phyloP scores from a whole-genome alignment of 2,888 invertebrate species.

The Hydrotaea diabolus region DNA sequence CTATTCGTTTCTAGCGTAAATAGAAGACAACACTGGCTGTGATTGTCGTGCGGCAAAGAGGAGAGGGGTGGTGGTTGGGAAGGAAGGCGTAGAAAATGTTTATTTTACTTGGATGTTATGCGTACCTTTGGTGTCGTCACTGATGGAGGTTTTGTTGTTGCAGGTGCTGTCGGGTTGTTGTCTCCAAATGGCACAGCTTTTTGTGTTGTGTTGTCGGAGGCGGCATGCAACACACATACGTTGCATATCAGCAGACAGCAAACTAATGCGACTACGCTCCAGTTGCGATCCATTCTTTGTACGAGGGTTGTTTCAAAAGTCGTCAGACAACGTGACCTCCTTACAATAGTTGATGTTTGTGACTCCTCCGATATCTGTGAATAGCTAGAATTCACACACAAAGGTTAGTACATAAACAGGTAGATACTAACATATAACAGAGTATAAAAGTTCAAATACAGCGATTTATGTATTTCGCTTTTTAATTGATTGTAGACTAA shows the following conservation, averaged over 20 bases:
- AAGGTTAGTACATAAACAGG: no score
- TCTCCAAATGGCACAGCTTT: slow-evolving; percentile 24
- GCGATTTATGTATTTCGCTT: background rate
- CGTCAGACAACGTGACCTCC: background rate
- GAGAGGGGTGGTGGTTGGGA: no score
- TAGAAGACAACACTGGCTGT: no score
- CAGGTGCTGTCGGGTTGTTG: background rate
- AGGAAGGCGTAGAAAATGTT: no score
- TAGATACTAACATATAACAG: background rate
- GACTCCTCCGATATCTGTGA: background rate
- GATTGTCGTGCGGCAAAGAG: no score
- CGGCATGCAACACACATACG: background rate
- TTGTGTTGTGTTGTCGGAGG: slow-evolving; percentile 2
- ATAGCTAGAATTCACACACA: background rate
- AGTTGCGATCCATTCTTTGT: background rate
- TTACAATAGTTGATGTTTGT: background rate
- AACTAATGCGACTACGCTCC: background rate
- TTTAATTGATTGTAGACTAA: slow-evolving; percentile 16
- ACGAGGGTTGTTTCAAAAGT: background rate
- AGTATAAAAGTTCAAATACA: background rate
- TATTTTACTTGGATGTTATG: background rate
- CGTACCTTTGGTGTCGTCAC: slow-evolving; percentile 13
- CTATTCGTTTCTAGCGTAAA: no score
- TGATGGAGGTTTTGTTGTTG: slow-evolving; percentile 9
- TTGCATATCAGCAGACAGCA: slow-evolving; percentile 9